Conservation (phyloP, 2,113 vertebrate species). For the Elachura formosa region DNA sequence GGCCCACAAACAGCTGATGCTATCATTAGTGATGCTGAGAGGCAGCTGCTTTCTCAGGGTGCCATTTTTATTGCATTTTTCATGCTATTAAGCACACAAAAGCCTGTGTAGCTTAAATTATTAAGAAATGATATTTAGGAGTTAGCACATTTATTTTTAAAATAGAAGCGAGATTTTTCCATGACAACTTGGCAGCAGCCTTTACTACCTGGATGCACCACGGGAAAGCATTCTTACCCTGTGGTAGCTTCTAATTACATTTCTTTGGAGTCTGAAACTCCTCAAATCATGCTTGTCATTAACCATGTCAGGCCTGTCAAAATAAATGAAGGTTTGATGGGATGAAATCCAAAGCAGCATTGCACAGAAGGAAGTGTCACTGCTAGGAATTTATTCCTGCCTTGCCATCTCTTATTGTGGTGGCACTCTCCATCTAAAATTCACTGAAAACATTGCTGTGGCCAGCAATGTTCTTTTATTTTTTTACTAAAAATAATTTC, state of each 20-base stretch:
- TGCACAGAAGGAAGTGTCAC: neutral
- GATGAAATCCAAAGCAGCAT: constrained; percentile 2
- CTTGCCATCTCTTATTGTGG: neutral
- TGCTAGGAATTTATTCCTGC: neutral
- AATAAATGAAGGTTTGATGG: constrained; percentile 2
- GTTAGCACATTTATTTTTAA: neutral
- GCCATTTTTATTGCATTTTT: neutral
- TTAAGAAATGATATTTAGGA: constrained; percentile 1
- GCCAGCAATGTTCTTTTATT: fast-evolving
- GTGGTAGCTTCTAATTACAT: neutral
- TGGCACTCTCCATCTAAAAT: neutral
- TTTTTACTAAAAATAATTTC: neutral
- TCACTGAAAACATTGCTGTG: neutral
- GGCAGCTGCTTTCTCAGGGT: neutral
- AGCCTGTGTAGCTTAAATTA: neutral
- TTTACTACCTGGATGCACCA: neutral
- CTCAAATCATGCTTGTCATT: neutral
- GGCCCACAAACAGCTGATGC: neutral
- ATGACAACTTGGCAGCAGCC: neutral
- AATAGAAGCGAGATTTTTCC: neutral
- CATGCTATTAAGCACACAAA: neutral
- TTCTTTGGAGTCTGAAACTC: neutral
- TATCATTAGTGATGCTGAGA: neutral
- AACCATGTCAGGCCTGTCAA: constrained; percentile 35
- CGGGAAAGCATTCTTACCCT: neutral